Evolutionary conservation across 2,797 vertebrate genomes (phyloP), one percentile per base, ranked within the genome.

Genomic region (Gila robusta): DNA sequence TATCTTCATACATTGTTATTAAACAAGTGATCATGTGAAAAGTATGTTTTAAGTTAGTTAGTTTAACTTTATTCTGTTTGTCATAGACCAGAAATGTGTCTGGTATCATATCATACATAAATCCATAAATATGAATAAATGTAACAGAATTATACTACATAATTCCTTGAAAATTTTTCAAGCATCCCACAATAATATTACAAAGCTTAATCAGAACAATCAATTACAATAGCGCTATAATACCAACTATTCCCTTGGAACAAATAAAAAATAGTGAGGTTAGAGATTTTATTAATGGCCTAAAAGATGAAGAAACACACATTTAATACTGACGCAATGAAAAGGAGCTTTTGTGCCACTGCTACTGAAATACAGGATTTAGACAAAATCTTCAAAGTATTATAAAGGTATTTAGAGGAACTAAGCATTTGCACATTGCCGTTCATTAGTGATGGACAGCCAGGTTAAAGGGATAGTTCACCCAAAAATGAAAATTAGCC

Each of bases 351-450:
- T 86, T 86, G 88, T 90, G 71, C 70, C 23, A 49, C 35, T 26
- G 56, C 21, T 35, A 7, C 69, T 78, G 39, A 79, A 78, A 67
- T 89, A 89, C 71, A 70, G 73, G 78, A 80, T 87, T 66, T 52
- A 85, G 79, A 77, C 26, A 19, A 70, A 88, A 87, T 87, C 83
- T 67, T 49, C 39, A 83, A 82, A 76, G 62, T 70, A 78, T 77
- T 88, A 52, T 32, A 7, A 66, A 10, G 0, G 12, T 64, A 8
- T 66, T 32, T n/a, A 59, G 23, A n/a, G 23, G 56, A 62, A n/a
- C 23, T 26, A 10, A 23, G 4, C 56, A n/a, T 59, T 11, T 59
- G 21, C 54, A n/a, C 54, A 49, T 49, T 49, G 47, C 4, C 14
- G 14, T 56, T 56, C 54, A 56, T 56, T 56, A 56, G 21, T 17